These are phyloP conservation scores for Lasioglossum marginatum DNA, from an alignment of 2,888 invertebrate species.

Conservation along the genomic window DNA sequence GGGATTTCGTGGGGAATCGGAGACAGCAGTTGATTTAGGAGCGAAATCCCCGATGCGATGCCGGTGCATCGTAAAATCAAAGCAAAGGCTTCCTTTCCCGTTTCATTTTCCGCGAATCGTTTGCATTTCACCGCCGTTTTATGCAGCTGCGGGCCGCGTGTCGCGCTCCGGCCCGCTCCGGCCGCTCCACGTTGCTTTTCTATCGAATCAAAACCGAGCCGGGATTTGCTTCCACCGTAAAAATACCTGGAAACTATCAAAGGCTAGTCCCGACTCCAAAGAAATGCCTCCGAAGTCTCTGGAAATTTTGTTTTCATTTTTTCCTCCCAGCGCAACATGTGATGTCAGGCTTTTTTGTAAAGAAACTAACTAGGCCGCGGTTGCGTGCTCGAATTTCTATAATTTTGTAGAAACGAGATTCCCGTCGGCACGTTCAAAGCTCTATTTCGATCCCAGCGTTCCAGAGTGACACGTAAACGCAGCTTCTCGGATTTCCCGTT, in stretches of 20 bases:
- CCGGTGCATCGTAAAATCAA: slow-evolving; percentile 56
- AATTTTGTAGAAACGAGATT: not conserved
- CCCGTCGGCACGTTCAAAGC: not conserved
- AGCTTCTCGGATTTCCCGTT: not conserved
- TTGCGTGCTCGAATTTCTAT: not conserved
- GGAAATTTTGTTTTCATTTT: not conserved
- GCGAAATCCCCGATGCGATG: slow-evolving; percentile 39
- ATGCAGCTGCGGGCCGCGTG: slow-evolving; percentile 50
- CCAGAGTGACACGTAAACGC: not conserved
- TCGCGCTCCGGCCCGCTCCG: not conserved
- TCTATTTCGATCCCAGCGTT: not conserved
- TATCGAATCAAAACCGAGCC: slow-evolving; percentile 50
- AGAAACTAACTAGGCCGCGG: not conserved
- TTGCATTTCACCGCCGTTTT: slow-evolving; percentile 70
- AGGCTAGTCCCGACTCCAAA: not conserved
- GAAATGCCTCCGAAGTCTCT: not conserved
- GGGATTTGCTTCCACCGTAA: slow-evolving; percentile 34
- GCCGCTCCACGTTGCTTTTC: slow-evolving; percentile 8
- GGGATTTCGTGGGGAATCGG: slow-evolving; percentile 45
- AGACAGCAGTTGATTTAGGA: slow-evolving; percentile 56
- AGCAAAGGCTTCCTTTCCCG: slow-evolving; percentile 46
- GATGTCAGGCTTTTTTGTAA: not conserved
- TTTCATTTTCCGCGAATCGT: slow-evolving; percentile 61
- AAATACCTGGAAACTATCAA: not conserved
- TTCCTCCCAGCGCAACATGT: not conserved